Conservation (phyloP, 92 coral and sea anemone genomes). For the Umimayanthus kanabou region DNA sequence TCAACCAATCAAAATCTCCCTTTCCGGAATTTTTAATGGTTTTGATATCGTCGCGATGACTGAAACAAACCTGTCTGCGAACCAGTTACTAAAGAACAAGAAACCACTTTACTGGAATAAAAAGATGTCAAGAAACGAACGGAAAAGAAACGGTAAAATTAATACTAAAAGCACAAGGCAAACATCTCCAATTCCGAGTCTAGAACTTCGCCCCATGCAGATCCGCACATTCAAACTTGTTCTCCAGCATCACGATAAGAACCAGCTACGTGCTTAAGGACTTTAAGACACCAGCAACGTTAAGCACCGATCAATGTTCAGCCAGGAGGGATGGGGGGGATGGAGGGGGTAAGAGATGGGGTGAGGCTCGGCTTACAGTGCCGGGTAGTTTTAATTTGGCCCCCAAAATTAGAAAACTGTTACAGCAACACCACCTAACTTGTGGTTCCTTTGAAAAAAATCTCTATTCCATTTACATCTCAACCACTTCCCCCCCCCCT, state of each 20-base stretch:
- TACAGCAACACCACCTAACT: no score
- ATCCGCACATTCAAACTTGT: conserved; percentile 83
- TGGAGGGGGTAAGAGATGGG: no score
- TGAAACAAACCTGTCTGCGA: conserved; percentile 89
- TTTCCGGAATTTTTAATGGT: conserved; percentile 75
- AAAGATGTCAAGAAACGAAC: conserved; percentile 41
- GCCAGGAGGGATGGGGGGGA: no score
- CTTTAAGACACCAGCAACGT: no score
- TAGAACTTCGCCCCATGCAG: conserved; percentile 82
- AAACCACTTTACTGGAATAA: conserved; percentile 74
- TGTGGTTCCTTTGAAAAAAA: no score
- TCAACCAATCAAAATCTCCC: conserved; percentile 77
- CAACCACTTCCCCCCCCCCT: no score
- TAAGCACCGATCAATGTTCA: no score
- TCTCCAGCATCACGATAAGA: conserved; percentile 43
- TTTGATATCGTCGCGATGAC: conserved; percentile 73
- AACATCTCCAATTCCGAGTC: conserved; percentile 11
- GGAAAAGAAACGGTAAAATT: neutral
- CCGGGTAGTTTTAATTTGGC: no score
- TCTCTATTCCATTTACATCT: no score
- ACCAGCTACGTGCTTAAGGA: no score
- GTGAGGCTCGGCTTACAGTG: no score
- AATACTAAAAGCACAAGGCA: conserved; percentile 33
- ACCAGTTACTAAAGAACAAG: conserved; percentile 73
- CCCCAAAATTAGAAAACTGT: no score